Evolutionary conservation across 2,113 vertebrate genomes (phyloP).

Genomic region (Eurypyga helias): DNA sequence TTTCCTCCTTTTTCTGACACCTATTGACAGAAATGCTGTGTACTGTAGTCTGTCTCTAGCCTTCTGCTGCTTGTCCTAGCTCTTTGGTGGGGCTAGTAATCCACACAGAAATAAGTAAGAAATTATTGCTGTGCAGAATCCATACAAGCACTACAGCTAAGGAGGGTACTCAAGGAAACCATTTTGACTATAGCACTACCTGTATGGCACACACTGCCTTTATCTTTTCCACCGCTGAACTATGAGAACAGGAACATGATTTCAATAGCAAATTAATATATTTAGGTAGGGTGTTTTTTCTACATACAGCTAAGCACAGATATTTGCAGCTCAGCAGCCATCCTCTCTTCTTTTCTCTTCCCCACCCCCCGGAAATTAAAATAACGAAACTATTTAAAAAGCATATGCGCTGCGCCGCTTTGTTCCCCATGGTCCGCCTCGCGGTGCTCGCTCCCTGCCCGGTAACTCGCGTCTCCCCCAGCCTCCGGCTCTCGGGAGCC

Average conservation of each 20-base stretch:
- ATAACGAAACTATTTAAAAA: background rate
- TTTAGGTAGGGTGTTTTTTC: background rate
- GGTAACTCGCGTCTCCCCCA: background rate
- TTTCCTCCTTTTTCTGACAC: background rate
- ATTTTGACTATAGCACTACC: conserved; percentile 36
- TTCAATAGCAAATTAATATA: background rate
- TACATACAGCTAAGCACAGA: background rate
- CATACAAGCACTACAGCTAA: background rate
- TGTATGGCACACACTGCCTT: background rate
- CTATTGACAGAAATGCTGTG: background rate
- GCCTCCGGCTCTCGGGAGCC: background rate
- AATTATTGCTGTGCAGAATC: background rate
- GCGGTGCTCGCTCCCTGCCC: background rate
- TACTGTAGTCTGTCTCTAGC: background rate
- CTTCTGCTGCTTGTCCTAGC: background rate
- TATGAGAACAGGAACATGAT: background rate
- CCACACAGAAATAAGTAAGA: background rate
- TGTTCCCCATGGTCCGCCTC: conserved; percentile 25
- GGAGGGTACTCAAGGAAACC: conserved; percentile 50
- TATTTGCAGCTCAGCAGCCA: background rate
- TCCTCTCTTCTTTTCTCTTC: background rate
- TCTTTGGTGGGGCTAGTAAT: background rate
- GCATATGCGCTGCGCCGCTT: background rate
- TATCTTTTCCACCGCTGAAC: background rate
- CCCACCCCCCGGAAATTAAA: background rate